Conservation (phyloP, 2,113 vertebrate genomes). For the Sapayoa aenigma region DNA sequence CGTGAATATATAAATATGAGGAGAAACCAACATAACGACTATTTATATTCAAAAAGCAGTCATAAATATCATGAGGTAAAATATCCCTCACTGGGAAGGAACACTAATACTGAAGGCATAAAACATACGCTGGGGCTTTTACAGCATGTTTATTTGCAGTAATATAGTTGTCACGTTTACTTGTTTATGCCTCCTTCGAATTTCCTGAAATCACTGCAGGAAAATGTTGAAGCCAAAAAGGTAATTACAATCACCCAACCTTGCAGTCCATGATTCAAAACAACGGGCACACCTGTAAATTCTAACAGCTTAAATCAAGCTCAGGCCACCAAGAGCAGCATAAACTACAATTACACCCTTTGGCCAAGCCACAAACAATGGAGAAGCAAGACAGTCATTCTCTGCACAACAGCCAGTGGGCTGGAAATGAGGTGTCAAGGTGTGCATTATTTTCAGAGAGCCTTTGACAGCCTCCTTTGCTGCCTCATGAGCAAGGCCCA, state of each 20-base stretch:
- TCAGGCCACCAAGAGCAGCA: neutral
- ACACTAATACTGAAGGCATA: neutral
- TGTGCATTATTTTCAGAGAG: neutral
- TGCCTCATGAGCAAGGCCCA: neutral
- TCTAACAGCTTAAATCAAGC: neutral
- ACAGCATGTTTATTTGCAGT: neutral
- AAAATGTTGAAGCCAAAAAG: neutral
- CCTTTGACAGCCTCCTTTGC: neutral
- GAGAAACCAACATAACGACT: neutral
- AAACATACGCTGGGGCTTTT: neutral
- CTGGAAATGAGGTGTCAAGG: neutral
- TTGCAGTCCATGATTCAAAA: neutral
- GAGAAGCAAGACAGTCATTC: neutral
- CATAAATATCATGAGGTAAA: neutral
- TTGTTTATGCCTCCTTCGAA: slow-evolving; percentile 14
- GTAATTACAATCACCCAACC: neutral
- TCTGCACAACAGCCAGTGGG: neutral
- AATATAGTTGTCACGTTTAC: neutral
- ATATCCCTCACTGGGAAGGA: neutral
- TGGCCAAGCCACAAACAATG: neutral
- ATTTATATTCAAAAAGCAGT: neutral
- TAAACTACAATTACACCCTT: neutral
- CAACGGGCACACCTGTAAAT: neutral
- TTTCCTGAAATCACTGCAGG: slow-evolving; percentile 2
- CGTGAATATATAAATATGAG: neutral